A percentile compares a stretch with the other conserved stretches of the same genome.
Evolutionary conservation across 1,140 invertebrate genomes (phyloP).

Genomic region (Drusus annulatus): DNA sequence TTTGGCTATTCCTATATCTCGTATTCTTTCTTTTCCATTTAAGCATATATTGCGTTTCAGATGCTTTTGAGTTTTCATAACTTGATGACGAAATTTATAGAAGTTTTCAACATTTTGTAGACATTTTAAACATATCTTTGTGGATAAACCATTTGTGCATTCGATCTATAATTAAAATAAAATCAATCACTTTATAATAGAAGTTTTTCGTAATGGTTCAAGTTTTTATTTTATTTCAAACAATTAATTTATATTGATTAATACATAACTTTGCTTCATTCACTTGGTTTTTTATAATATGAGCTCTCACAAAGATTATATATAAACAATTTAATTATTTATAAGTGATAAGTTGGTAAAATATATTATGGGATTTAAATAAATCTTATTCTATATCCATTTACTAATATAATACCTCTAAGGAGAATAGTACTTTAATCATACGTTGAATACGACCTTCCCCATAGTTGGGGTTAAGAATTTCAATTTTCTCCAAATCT

Average conservation of each 20-base stretch:
- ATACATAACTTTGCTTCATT: too few species aligned
- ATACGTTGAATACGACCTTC: conserved; percentile 10
- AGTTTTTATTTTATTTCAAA: too few species aligned
- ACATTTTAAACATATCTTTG: conserved; percentile 36
- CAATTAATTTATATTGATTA: too few species aligned
- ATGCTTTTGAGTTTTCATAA: conserved; percentile 35
- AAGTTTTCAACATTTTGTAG: conserved; percentile 13
- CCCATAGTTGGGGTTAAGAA: not conserved
- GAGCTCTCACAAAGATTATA: too few species aligned
- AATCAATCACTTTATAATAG: too few species aligned
- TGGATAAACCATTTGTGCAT: conserved; percentile 26
- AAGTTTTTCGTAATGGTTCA: not conserved
- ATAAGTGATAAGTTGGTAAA: too few species aligned
- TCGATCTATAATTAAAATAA: conserved; percentile 27
- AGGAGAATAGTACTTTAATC: conserved; percentile 39
- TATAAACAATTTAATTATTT: too few species aligned
- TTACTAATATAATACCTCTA: conserved; percentile 15
- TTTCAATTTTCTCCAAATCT: conserved; percentile 16
- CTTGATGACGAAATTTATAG: conserved; percentile 35
- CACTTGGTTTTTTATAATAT: too few species aligned
- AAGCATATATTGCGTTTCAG: not conserved
- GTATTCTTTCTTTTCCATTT: not conserved
- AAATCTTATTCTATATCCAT: not conserved
- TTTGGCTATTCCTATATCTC: not conserved
- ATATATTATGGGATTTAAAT: not conserved